These are phyloP conservation scores for Patella ulyssiponensis DNA, from an alignment of 2,888 invertebrate genomes.

Conservation along the genomic window DNA sequence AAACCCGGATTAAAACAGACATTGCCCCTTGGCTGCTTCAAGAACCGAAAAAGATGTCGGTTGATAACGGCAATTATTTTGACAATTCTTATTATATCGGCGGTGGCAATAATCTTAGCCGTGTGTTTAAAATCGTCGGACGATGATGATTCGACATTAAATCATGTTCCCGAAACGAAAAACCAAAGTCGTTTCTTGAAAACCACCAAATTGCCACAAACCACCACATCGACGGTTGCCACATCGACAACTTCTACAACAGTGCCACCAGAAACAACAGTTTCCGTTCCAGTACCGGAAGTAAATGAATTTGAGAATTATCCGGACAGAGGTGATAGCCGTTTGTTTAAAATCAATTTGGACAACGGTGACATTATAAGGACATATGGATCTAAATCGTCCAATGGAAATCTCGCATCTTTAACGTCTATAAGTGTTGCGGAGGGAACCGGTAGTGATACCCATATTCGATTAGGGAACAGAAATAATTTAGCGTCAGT, in stretches of 20 bases:
- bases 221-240: not conserved
- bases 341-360: constrained; percentile 35
- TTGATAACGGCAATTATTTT: not conserved
- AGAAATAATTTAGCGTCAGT: constrained; percentile 39
- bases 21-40: not conserved
- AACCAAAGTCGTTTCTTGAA: not conserved
- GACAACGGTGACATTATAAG: constrained; percentile 35
- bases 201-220: too few relatives aligned
- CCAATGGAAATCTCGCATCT: constrained; percentile 36
- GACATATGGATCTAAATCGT: constrained; percentile 38
- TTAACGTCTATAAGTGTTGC: constrained; percentile 37
- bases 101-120: not conserved
- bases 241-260: not conserved
- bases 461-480: constrained; percentile 34
- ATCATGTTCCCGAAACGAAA: not conserved
- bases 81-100: not conserved
- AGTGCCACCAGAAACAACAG: not conserved
- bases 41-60: not conserved
- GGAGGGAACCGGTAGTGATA: constrained; percentile 23
- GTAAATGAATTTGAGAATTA: constrained; percentile 32
- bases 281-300: not conserved
- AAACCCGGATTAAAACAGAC: not conserved
- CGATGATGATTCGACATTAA: not conserved
- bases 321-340: constrained; percentile 40
- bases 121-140: not conserved